Evolutionary conservation across 2,888 invertebrate species (phyloP), one percentile per base, ranked within the genome.

Genomic region (Drosophila affinis): DNA sequence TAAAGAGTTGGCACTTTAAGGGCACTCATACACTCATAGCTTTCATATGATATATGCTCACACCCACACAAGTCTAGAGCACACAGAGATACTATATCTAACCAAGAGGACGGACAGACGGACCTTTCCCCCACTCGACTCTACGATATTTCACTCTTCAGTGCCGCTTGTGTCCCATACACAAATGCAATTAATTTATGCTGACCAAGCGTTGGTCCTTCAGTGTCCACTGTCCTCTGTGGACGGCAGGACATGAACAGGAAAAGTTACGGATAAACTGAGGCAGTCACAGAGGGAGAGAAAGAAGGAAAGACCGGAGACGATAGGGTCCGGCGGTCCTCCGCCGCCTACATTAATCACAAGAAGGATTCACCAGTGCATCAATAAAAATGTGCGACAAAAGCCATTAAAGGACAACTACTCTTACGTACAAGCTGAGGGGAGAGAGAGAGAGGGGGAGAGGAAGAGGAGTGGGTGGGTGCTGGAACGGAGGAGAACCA

Each of bases 141-240:
- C 27, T 12, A 14, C 21, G 52, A 7, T 46, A 18, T 27, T 46
- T 21, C 12, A 48, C 51, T 48, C 45, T 55, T 56, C 18, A n/a
- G 53, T 24, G 29, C 12, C 21, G 32, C 54, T 32, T 51, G 39
- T 59, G 60, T 52, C 34, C 64, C 68, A 52, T 54, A 52, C 62
- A 68, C 67, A 79, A 81, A 76, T 78, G 78, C 81, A 83, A 81
- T 81, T 81, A 81, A 81, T 83, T 83, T 75, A 78, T 83, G 81
- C 81, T 81, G 81, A 81, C 81, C 84, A 67, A 79, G 72, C 70
- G 49, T 46, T 27, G 52, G 62, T 62, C 55, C 64, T 60, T 61
- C 54, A 34, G 24, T 34, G 54, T 54, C 47, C 59, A 39, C 62
- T 51, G 39, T 55, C 46, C 67, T 53, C 52, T 60, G 60, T 39